Evolutionary conservation across 2,113 vertebrate species (phyloP), one percentile per base, ranked within the genome.

Genomic region (Ictalurus punctatus): DNA sequence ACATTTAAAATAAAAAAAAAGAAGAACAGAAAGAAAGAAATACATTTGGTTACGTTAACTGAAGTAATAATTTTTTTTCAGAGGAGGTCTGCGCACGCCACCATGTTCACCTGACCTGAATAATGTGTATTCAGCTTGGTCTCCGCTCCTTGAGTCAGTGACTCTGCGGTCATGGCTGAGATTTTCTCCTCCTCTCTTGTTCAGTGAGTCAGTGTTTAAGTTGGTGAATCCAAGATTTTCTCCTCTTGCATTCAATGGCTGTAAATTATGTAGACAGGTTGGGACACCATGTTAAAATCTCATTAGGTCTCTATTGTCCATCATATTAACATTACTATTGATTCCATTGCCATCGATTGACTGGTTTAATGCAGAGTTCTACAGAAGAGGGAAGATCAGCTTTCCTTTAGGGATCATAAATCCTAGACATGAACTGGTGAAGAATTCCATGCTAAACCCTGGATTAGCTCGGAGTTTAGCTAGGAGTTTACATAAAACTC

Each of bases 341-440:
- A n/a, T 30, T 80, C 25, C 21, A 56, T 14, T n/a, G 30, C 19
- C 44, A 10, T 40, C 21, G 52, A 34, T 34, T 58, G 17, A 59
- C 27, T 30, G 52, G 27, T 54, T 80, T 30, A 30, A 54, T 56
- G 79, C 52, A 19, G 27, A 81, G 58, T 58, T 82, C n/a, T 34
- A 23, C 54, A 81, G 23, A 27, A 78, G 40, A 78, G 25, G 76
- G 5, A 78, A 7, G 23, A 78, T 54, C 8, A n/a, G 52, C 6
- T 56, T 81, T 81, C 12, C 14, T 34, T 81, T 30, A n/a, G 54
- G 52, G n/a, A 34, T 81, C 44, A n/a, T 34, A 59, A 83, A 61
- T 83, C 80, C 80, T 61, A 21, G 56, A 61, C 56, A 59, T 61
- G 80, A 83, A 83, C 80, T 83, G 80, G 17, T 37, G 4, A 59